Evolutionary conservation across 1,140 invertebrate genomes (phyloP).

Genomic region (Hyphantria cunea): DNA sequence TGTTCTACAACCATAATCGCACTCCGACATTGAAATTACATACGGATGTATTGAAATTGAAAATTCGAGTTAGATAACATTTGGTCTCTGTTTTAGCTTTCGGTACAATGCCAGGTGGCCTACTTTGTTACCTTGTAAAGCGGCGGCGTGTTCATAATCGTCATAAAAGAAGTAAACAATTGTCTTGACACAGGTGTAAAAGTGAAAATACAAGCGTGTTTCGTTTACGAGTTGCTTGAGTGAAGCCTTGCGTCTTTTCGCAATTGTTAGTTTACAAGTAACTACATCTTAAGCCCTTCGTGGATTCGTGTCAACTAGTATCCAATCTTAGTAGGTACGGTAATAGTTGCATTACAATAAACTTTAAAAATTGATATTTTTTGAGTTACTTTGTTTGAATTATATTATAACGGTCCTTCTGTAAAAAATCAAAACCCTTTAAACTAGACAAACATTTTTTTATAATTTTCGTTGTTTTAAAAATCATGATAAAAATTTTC

Average conservation of each 20-base stretch:
- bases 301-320: constrained; percentile 15
- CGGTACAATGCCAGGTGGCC: constrained; percentile 19
- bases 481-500: no score
- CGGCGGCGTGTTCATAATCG: constrained; percentile 33
- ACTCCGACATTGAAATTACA: constrained; percentile 6
- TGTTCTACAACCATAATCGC: constrained; percentile 11
- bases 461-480: no score
- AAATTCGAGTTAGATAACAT: constrained; percentile 14
- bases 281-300: constrained; percentile 30
- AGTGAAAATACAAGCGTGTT: constrained; percentile 46
- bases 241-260: constrained; percentile 34
- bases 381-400: neutral
- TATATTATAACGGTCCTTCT: no score
- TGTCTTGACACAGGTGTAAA: constrained; percentile 64
- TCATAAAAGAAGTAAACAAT: constrained; percentile 51
- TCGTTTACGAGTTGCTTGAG: constrained; percentile 35
- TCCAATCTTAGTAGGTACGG: constrained; percentile 15
- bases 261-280: constrained; percentile 31
- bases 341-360: constrained; percentile 2
- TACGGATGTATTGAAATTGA: constrained; percentile 13
- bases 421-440: no score
- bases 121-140: constrained; percentile 26
- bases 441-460: no score
- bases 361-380: constrained; percentile 4
- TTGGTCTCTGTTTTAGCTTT: constrained; percentile 4